phyloP scores from a whole-genome alignment of 92 coral and sea anemone genomes.

The Palythoa grandiflora region DNA sequence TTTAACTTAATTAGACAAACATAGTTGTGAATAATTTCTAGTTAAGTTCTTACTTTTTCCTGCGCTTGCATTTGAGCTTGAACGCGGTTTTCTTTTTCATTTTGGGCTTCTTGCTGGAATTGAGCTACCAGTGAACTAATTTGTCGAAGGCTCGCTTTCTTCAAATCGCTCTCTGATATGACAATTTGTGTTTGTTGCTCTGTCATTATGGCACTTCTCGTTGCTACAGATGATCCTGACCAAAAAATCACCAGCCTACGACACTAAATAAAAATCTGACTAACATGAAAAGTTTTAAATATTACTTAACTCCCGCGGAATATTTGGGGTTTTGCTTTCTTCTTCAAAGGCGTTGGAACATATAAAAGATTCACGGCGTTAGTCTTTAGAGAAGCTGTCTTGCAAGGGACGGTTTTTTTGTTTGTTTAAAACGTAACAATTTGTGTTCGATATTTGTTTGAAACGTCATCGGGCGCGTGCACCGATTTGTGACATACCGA shows the following conservation, averaged over 20 bases:
- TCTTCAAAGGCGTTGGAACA: not conserved
- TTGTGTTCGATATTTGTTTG: constrained; percentile 29
- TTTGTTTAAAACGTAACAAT: constrained; percentile 16
- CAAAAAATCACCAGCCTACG: not conserved
- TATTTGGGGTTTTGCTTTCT: not conserved
- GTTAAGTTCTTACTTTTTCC: constrained; percentile 69
- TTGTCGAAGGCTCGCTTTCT: constrained; percentile 48
- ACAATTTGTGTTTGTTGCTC: not conserved
- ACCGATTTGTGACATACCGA: not conserved
- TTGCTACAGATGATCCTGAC: not conserved
- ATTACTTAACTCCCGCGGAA: not conserved
- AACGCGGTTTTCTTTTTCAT: constrained; percentile 80
- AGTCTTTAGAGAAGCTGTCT: not conserved
- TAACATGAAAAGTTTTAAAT: not conserved
- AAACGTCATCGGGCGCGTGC: constrained; percentile 35
- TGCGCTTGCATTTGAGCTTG: constrained; percentile 75
- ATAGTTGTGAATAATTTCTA: not conserved
- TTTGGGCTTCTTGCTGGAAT: constrained; percentile 81
- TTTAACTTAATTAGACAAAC: not conserved
- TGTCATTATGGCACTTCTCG: not conserved
- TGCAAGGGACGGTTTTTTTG: constrained; percentile 18
- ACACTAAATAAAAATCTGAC: not conserved
- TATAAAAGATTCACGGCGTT: not conserved
- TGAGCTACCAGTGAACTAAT: constrained; percentile 86
- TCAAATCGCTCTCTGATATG: not conserved